Evolutionary conservation across 2,797 vertebrate genomes (phyloP), one percentile per base, ranked within the genome.

Genomic region (Taenioides sp.): DNA sequence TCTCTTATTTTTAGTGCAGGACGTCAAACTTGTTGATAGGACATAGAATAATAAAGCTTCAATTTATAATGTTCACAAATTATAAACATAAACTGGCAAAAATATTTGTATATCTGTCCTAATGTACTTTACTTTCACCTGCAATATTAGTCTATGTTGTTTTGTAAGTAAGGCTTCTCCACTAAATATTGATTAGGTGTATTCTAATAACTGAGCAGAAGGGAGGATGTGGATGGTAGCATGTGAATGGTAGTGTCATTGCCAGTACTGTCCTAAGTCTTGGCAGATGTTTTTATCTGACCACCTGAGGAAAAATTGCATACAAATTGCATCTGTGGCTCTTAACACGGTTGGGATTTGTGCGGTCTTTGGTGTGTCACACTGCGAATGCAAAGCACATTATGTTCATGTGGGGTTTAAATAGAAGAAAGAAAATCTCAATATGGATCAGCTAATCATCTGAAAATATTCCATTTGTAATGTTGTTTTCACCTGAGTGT

Each of bases 381-480:
- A 62, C 79, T 76, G 76, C 62, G 76, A 81, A 80, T 76, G 73
- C 69, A 79, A 75, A 75, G 54, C 67, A 80, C 57, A 67, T 71
- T 80, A 70, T 67, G 65, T 73, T 78, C 52, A 66, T 62, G 40
- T 59, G 65, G 77, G 74, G 75, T 70, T 72, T 72, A 70, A 71
- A 70, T 20, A 52, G 62, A 75, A 55, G 63, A 74, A 74, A 71
- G 62, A 31, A 73, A 69, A 67, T 66, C 73, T 75, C 79, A 63
- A 73, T 72, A 52, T 79, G 71, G 71, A 55, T 34, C 75, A 64
- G 72, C 69, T 81, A 81, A 80, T 85, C 75, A 75, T 72, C 69
- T 49, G 69, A 11, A 79, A 79, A 65, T 72, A 31, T 74, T 60
- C 18, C 31, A 57, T 79, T 74, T 62, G 59, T 59, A 9, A 76